Base-by-base conservation (phyloP, 2,888 invertebrate species). In the Agrotis segetum region DNA sequence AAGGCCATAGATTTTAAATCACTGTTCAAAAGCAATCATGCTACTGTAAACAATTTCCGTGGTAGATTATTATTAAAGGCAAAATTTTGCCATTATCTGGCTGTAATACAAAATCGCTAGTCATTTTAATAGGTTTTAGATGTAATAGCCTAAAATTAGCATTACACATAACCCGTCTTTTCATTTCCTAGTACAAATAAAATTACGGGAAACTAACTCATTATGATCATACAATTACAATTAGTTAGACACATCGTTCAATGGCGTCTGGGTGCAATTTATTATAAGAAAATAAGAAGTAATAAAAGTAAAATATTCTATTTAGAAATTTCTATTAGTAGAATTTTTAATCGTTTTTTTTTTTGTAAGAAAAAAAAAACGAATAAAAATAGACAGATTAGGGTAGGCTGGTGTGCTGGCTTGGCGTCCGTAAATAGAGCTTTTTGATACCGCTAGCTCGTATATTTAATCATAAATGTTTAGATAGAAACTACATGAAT, bases 81-180 rank as follows among this genome's bases (percentile, higher is more conserved):
- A 2, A 52, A 40, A 47, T 58, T 71, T 21, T 29, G 19, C 14
- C 9, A 53, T 72, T 49, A 19, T 49, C 13, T 44, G 21, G n/a
- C 16, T 40, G n/a, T 56, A 47, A 29, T n/a, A 40, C 29, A 9
- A 52, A 58, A 56, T 47, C 40, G 49, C 60, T 44, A 21, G 40
- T 61, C 3, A 61, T 79, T 74, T 62, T 40, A 58, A 59, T 74
- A 50, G 19, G 44, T 67, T 46, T 49, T 16, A 24, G 11, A 19
- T 11, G 1, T 24, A 78, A 73, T 79, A 52, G 16, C 6, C 44
- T 29, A 46, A 40, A 58, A 71, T 76, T 79, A 73, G 29, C 17
- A 78, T 29, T 49, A 44, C 13, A 66, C 47, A 52, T 19, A 52
- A 13, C 24, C 21, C 24, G 52, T 63, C 58, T 34, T 53, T 49